Evolutionary conservation across 2,797 vertebrate genomes (phyloP), one percentile per base, ranked within the genome.

Genomic region (Australoheros facetus): DNA sequence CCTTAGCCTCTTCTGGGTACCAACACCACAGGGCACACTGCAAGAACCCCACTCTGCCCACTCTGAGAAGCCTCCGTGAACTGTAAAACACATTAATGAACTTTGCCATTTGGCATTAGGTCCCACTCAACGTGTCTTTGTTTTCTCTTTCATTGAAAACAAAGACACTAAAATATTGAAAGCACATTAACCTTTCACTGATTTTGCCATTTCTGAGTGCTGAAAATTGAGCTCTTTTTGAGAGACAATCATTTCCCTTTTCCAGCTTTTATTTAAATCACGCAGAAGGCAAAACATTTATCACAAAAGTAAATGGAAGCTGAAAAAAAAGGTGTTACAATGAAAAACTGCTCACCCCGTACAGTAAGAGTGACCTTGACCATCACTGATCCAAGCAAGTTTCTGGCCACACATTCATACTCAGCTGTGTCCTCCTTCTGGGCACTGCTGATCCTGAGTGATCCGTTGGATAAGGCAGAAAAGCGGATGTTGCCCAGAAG

Each of bases 351-450:
- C 94, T 92, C 85, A 99, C 98, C 97, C 81, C 95, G 96, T 2
- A 99, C 96, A 56, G 96, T 97, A 16, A 99, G 89, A 0, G 95
- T 80, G 2, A 95, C 96, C 34, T 94, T 94, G 85, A 95, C 91
- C 56, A 97, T 93, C 56, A 96, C 96, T 0, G 97, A 98, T 12
- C 98, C 98, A 81, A 99, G 94, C 3, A 97, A 64, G 75, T 99
- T 99, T 82, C 97, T 96, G 11, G 98, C 98, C 28, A 97, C 95
- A 2, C 98, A 99, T 89, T 98, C 95, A n/a, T 99, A 99, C 42
- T 97, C 93, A 0, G 97, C 91, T 0, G 98, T 99, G 89, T 99
- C 98, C 89, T 98, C 97, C 86, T 96, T 97, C 79, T 86, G 96
- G 14, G 95, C 95, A 1, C 94, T 90, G 17, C 91, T 86, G 48